Percentiles rank a stretch among this genome's conserved stretches.
Evolutionary conservation across 2,113 vertebrate species (phyloP).

Genomic region (Hippocampus mohnikei): DNA sequence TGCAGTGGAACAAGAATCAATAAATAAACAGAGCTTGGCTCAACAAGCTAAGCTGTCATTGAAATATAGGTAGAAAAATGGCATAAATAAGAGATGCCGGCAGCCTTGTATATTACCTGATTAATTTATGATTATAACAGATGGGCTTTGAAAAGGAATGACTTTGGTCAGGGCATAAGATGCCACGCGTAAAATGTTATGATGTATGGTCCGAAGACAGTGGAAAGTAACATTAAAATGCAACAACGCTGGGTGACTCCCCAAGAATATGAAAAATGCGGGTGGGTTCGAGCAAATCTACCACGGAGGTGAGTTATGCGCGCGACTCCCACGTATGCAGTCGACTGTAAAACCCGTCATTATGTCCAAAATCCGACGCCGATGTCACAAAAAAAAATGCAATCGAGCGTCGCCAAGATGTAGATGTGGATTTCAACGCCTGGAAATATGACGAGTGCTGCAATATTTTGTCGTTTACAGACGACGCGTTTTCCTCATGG

Average conservation of each 20-base stretch:
- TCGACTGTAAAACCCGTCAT: too few relatives aligned
- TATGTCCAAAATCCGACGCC: too few relatives aligned
- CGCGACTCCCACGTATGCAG: conserved; percentile 6
- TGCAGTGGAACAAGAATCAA: conserved; percentile 14
- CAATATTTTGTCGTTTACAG: too few relatives aligned
- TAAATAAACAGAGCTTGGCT: conserved; percentile 13
- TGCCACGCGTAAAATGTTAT: neutral
- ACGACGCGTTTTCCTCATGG: too few relatives aligned
- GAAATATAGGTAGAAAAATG: neutral
- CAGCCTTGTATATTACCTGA: neutral
- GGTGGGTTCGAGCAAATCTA: neutral
- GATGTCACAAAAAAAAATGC: too few relatives aligned
- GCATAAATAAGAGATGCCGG: conserved; percentile 4
- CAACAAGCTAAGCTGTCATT: conserved; percentile 6
- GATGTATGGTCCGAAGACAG: neutral
- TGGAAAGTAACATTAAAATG: conserved; percentile 7
- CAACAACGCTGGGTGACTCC: neutral
- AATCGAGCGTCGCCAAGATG: too few relatives aligned
- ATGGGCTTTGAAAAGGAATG: neutral
- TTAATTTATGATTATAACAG: neutral
- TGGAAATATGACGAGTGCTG: too few relatives aligned
- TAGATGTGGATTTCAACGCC: too few relatives aligned
- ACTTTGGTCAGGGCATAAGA: neutral
- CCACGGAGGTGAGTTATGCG: conserved; percentile 6
- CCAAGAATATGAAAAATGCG: neutral